Evolutionary conservation across 2,888 invertebrate species (phyloP).

Genomic region (Cataglyphis livida): DNA sequence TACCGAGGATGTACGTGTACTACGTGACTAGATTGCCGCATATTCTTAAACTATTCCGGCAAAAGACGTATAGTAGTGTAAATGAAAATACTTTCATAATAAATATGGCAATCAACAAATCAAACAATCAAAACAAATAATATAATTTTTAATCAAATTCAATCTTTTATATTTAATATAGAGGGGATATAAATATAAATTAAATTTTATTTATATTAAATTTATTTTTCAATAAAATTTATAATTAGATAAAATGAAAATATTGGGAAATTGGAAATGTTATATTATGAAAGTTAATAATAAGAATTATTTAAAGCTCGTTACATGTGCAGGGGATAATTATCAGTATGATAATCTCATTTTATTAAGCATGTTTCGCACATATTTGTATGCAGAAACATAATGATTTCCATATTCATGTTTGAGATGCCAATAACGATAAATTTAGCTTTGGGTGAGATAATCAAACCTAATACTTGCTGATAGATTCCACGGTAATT

Average conservation of each 20-base stretch:
- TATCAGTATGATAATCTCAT: slow-evolving; percentile 14
- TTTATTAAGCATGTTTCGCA: neutral
- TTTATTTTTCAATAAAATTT: neutral
- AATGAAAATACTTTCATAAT: neutral
- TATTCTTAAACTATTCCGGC: neutral
- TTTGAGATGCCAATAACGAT: slow-evolving; percentile 28
- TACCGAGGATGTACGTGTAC: slow-evolving; percentile 35
- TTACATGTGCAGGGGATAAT: neutral
- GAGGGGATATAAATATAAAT: neutral
- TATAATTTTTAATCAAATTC: slow-evolving; percentile 5
- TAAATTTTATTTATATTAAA: neutral
- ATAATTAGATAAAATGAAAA: neutral
- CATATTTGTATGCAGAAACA: slow-evolving; percentile 22
- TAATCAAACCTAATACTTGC: slow-evolving; percentile 29
- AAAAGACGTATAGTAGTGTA: neutral
- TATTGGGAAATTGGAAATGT: neutral
- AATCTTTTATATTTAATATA: neutral
- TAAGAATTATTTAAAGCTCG: neutral
- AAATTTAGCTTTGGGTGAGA: slow-evolving; percentile 10
- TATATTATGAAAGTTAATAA: neutral
- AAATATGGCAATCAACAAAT: neutral
- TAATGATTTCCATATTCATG: slow-evolving; percentile 35
- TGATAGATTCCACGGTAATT: slow-evolving; percentile 26
- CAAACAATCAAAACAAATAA: too few relatives aligned
- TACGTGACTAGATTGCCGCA: slow-evolving; percentile 46